phyloP scores from a whole-genome alignment of 2,797 vertebrate species.

The Ptychadena robeensis region DNA sequence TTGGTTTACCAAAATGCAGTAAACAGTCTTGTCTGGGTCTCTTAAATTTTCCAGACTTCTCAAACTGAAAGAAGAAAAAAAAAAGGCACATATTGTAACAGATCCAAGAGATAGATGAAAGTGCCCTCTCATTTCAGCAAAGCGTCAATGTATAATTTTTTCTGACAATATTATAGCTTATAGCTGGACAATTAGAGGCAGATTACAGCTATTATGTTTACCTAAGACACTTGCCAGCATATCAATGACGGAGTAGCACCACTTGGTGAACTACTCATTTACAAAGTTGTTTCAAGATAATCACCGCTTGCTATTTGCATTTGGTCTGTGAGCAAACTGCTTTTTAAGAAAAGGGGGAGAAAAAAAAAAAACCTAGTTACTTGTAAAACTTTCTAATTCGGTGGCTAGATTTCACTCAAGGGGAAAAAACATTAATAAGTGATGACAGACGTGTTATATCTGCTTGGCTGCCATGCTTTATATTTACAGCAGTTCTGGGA shows the following conservation, averaged over 20 bases:
- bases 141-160: constrained; percentile 38
- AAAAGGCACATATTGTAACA: neutral
- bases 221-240: constrained; percentile 64
- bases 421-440: constrained; percentile 8
- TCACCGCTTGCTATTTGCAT: constrained; percentile 58
- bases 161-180: constrained; percentile 43
- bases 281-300: constrained; percentile 63
- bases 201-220: constrained; percentile 59
- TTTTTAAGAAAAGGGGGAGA: neutral
- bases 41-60: constrained; percentile 67
- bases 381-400: neutral
- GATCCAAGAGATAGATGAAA: neutral
- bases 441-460: constrained; percentile 35
- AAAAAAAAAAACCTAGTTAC: constrained; percentile 14
- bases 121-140: constrained; percentile 2
- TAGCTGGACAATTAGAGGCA: constrained; percentile 63
- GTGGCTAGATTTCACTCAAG: constrained; percentile 20
- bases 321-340: constrained; percentile 31
- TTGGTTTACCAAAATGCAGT: constrained; percentile 73
- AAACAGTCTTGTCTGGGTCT: constrained; percentile 69
- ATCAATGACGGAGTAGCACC: constrained; percentile 60
- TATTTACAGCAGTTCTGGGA: constrained; percentile 16
- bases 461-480: constrained; percentile 12
- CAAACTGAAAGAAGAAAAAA: constrained; percentile 46
- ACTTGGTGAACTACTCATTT: constrained; percentile 62